Evolutionary conservation across 2,888 invertebrate species (phyloP).

Genomic region (Cheilosia vulpina): DNA sequence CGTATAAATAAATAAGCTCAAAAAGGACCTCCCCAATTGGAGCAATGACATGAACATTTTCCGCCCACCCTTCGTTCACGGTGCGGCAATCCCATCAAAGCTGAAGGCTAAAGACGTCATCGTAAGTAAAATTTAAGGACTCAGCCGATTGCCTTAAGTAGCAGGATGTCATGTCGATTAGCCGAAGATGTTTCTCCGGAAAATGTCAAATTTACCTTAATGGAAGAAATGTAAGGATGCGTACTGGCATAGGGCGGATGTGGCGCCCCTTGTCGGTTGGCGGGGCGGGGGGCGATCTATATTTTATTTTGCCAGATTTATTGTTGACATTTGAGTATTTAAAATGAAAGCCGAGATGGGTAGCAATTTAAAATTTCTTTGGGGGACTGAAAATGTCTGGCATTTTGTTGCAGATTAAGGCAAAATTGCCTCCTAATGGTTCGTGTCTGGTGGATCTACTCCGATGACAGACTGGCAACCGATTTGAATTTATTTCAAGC

Average conservation of each 20-base stretch:
- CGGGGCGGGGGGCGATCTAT: conserved; percentile 23
- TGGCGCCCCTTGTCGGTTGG: not conserved
- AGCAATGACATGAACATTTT: conserved; percentile 9
- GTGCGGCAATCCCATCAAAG: conserved; percentile 34
- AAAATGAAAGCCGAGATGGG: not conserved
- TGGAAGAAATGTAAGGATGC: not conserved
- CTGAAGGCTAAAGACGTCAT: conserved; percentile 18
- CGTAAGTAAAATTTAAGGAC: conserved; percentile 43
- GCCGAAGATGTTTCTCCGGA: conserved; percentile 18
- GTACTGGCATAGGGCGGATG: not conserved
- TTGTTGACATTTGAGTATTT: conserved; percentile 41
- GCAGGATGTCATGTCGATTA: conserved; percentile 62
- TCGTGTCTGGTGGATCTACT: too few relatives aligned
- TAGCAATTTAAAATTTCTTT: not conserved
- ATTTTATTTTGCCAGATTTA: conserved; percentile 32
- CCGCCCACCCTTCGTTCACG: not conserved
- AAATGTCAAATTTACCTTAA: conserved; percentile 41
- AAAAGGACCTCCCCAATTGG: conserved; percentile 38
- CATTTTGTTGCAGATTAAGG: not conserved
- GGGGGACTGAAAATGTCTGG: not conserved
- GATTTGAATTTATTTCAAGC: not conserved
- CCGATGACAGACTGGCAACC: not conserved
- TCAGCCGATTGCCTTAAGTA: conserved; percentile 59
- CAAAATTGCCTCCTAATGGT: too few relatives aligned
- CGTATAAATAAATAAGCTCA: conserved; percentile 5